Conservation (phyloP, 1,140 invertebrate species). For the Gonatopus flavifemur region DNA sequence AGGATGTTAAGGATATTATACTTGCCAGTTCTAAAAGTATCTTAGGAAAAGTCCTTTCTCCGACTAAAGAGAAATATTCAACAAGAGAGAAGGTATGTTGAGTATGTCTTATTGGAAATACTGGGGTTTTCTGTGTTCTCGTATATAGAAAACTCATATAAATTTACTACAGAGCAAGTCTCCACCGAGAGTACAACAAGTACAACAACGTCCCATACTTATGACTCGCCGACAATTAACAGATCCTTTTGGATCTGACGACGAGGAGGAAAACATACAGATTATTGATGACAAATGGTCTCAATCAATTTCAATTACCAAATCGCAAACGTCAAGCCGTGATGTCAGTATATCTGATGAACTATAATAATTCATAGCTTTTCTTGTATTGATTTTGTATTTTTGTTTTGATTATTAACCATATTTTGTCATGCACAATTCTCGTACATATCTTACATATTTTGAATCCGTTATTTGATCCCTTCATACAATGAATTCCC, state of each 20-base stretch:
- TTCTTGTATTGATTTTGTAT: conserved; percentile 13
- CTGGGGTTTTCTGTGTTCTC: no score
- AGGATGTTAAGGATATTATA: conserved; percentile 75
- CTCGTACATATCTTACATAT: not conserved
- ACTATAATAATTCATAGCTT: conserved; percentile 12
- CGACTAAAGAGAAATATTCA: conserved; percentile 68
- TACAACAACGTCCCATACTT: conserved; percentile 62
- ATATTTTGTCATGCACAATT: conserved; percentile 1
- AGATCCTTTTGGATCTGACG: conserved; percentile 90
- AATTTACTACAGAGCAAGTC: conserved; percentile 53
- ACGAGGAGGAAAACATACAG: conserved; percentile 73
- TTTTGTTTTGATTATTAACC: conserved; percentile 1
- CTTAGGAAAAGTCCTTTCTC: conserved; percentile 77
- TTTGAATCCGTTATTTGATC: not conserved
- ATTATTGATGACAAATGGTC: conserved; percentile 51
- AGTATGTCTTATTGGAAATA: conserved; percentile 22
- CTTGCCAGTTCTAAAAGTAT: conserved; percentile 75
- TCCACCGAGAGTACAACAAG: conserved; percentile 47
- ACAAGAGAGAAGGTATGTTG: conserved; percentile 49
- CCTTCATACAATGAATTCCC: not conserved
- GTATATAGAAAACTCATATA: conserved; percentile 8
- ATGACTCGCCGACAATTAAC: conserved; percentile 86
- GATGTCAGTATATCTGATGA: conserved; percentile 49
- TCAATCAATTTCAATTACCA: conserved; percentile 48
- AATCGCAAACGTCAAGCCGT: conserved; percentile 47